Percentiles rank a stretch among this genome's conserved stretches.
Conservation (phyloP, 2,888 invertebrate species). For the Gisinianus flammeolus region DNA sequence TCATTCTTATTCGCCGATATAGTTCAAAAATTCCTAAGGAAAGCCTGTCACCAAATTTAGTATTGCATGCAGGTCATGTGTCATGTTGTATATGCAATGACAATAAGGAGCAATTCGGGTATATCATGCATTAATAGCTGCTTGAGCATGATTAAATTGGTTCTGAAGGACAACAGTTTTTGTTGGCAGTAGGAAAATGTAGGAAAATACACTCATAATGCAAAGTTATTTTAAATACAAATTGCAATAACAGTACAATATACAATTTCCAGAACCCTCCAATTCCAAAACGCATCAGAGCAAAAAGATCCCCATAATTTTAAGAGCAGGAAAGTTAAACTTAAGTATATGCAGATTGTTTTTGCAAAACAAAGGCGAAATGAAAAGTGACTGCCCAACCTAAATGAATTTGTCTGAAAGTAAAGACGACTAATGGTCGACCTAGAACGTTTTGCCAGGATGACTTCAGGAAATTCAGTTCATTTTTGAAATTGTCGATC, state of each 20-base stretch:
- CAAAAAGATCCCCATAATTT: not conserved
- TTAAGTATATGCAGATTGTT: not conserved
- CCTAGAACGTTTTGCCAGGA: constrained; percentile 98
- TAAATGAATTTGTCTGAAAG: constrained; percentile 85
- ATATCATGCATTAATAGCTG: too few relatives aligned
- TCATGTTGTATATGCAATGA: too few relatives aligned
- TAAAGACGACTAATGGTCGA: constrained; percentile 91
- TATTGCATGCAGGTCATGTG: too few relatives aligned
- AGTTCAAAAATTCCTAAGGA: too few relatives aligned
- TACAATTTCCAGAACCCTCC: not conserved
- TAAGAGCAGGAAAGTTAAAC: not conserved
- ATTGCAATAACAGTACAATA: not conserved
- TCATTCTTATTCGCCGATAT: too few relatives aligned
- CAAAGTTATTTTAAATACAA: too few relatives aligned
- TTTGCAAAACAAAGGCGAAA: constrained; percentile 24
- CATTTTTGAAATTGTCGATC: constrained; percentile 96
- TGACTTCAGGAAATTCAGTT: constrained; percentile 96
- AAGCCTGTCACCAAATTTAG: too few relatives aligned
- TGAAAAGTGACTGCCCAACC: constrained; percentile 64
- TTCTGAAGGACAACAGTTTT: too few relatives aligned
- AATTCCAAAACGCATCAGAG: not conserved
- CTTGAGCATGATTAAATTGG: too few relatives aligned
- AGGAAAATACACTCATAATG: too few relatives aligned
- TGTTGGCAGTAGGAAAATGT: too few relatives aligned
- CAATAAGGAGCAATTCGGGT: too few relatives aligned